Conservation (phyloP, 92 coral and sea anemone species). For the Galaxea fascicularis region DNA sequence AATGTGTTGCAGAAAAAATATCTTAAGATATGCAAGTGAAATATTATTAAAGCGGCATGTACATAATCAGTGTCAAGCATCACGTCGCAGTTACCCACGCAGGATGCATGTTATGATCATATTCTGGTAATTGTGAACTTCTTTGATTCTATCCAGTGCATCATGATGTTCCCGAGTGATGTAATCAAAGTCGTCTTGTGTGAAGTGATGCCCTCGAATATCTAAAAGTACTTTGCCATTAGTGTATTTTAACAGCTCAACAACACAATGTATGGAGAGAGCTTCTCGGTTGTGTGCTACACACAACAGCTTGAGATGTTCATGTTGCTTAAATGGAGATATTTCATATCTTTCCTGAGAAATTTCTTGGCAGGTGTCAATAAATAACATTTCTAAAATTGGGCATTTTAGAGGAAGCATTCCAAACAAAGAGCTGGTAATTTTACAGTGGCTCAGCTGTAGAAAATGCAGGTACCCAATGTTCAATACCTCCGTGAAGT, state of each 20-base stretch:
- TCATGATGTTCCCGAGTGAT: no score
- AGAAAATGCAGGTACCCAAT: conserved; percentile 29
- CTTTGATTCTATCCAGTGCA: conserved; percentile 40
- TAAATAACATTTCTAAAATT: conserved; percentile 5
- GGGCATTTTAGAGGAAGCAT: conserved; percentile 25
- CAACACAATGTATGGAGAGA: not conserved
- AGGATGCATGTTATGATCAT: conserved; percentile 3
- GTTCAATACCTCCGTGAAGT: conserved; percentile 41
- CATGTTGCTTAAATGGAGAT: conserved; percentile 31
- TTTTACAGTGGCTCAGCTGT: conserved; percentile 36
- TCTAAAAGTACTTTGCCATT: conserved; percentile 25
- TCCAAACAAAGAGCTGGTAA: not conserved
- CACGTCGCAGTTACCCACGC: not conserved
- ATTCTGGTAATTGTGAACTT: conserved; percentile 24
- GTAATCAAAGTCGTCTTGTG: conserved; percentile 15
- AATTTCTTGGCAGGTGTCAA: conserved; percentile 40
- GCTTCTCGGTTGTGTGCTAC: conserved; percentile 25
- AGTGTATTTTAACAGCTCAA: conserved; percentile 14
- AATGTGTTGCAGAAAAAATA: not conserved
- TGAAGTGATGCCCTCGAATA: conserved; percentile 28
- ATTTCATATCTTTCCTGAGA: conserved; percentile 1
- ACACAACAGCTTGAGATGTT: conserved; percentile 13
- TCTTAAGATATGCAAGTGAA: not conserved
- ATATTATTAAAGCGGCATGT: not conserved
- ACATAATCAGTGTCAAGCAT: not conserved